Percentiles rank a stretch among this genome's conserved stretches.
These are phyloP conservation scores for Sepiola atlantica DNA, from an alignment of 2,888 invertebrate genomes.

Conservation along the genomic window DNA sequence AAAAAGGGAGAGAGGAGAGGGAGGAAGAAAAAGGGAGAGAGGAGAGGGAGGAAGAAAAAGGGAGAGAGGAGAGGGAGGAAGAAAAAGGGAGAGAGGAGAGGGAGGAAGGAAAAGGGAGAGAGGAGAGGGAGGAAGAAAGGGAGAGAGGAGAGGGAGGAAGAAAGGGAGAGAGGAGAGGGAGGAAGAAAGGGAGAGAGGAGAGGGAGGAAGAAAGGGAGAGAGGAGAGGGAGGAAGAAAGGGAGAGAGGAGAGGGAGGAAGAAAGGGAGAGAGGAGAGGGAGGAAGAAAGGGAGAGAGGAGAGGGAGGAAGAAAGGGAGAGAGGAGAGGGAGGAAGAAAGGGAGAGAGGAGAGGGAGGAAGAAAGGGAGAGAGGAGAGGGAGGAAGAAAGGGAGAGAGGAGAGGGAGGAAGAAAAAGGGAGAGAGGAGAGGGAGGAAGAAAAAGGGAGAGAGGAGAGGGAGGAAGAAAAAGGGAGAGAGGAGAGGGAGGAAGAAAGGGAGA, in stretches of 20 bases:
- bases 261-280: neutral
- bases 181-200: neutral
- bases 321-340: too few species aligned
- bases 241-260: neutral
- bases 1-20: neutral
- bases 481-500: neutral
- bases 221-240: neutral
- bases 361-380: too few species aligned
- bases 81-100: neutral
- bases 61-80: neutral
- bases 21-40: neutral
- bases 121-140: neutral
- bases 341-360: too few species aligned
- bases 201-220: neutral
- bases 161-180: neutral
- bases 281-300: neutral
- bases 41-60: neutral
- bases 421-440: neutral
- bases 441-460: neutral
- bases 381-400: too few species aligned
- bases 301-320: too few species aligned
- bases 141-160: neutral
- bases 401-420: too few species aligned
- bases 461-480: neutral
- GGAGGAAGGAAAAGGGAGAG: neutral